Evolutionary conservation across 2,113 vertebrate species (phyloP).

Genomic region (Scomber colias): DNA sequence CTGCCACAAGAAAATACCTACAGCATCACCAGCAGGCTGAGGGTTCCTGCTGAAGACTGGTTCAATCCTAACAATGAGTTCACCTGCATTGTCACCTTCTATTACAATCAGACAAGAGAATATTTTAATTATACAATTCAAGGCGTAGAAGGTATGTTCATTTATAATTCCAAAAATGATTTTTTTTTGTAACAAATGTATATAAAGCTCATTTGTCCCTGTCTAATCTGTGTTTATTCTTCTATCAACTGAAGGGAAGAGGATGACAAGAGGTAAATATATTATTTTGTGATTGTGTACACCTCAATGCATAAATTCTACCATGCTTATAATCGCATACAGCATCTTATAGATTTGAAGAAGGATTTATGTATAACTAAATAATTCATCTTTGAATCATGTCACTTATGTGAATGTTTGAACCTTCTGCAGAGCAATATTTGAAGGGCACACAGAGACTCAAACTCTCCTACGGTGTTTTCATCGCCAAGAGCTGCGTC

Average conservation of each 20-base stretch:
- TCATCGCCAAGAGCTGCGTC: slow-evolving; percentile 70
- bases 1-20: background rate
- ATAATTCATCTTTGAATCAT: background rate
- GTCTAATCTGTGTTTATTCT: slow-evolving; percentile 3
- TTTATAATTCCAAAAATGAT: too few species aligned
- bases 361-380: background rate
- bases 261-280: slow-evolving; percentile 47
- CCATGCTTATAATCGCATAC: background rate
- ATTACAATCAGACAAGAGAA: too few species aligned
- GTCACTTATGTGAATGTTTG: background rate
- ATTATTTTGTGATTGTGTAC: background rate
- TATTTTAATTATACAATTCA: too few species aligned
- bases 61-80: slow-evolving; percentile 68
- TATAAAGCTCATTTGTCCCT: background rate
- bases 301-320: background rate
- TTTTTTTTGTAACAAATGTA: background rate
- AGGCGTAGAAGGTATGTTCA: background rate
- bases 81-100: slow-evolving; percentile 83
- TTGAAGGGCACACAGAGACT: slow-evolving; percentile 13
- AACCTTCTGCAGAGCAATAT: slow-evolving; percentile 48
- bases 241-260: rapidly evolving
- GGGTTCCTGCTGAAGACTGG: slow-evolving; percentile 79
- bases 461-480: slow-evolving; percentile 63
- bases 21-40: slow-evolving; percentile 88
- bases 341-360: background rate